Evolutionary conservation across 2,888 invertebrate species (phyloP).

Genomic region (Orthosia cruda): DNA sequence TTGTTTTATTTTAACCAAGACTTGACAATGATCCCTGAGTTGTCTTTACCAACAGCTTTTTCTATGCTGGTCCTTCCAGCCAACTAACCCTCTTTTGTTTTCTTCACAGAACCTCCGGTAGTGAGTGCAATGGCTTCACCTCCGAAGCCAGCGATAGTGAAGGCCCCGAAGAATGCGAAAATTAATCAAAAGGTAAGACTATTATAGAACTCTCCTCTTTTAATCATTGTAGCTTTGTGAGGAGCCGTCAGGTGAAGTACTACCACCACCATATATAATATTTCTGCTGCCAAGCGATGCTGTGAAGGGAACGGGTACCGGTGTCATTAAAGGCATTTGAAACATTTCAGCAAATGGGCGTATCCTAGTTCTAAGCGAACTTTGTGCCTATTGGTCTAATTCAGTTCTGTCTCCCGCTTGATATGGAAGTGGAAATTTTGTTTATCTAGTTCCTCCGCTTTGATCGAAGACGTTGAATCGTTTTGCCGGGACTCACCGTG

Average conservation of each 20-base stretch:
- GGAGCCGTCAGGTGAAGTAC: not conserved
- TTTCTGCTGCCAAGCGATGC: too few species aligned
- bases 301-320: too few species aligned
- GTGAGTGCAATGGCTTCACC: constrained; percentile 68
- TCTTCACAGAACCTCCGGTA: constrained; percentile 78
- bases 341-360: too few species aligned
- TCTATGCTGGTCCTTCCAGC: not conserved
- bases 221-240: not conserved
- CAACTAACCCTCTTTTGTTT: not conserved
- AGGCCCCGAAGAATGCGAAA: constrained; percentile 89
- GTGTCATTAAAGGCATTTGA: too few species aligned
- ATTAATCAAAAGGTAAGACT: constrained; percentile 91
- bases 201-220: not conserved
- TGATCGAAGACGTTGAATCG: too few species aligned
- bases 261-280: too few species aligned
- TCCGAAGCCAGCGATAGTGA: constrained; percentile 89
- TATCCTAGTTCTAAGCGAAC: too few species aligned
- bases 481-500: too few species aligned
- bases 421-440: too few species aligned
- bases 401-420: too few species aligned
- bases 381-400: too few species aligned
- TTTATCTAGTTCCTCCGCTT: too few species aligned
- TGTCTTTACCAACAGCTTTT: not conserved
- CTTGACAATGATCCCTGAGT: not conserved
- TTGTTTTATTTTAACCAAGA: not conserved